Conservation (phyloP, 2,888 invertebrate species). For the Macrosiphum euphorbiae region DNA sequence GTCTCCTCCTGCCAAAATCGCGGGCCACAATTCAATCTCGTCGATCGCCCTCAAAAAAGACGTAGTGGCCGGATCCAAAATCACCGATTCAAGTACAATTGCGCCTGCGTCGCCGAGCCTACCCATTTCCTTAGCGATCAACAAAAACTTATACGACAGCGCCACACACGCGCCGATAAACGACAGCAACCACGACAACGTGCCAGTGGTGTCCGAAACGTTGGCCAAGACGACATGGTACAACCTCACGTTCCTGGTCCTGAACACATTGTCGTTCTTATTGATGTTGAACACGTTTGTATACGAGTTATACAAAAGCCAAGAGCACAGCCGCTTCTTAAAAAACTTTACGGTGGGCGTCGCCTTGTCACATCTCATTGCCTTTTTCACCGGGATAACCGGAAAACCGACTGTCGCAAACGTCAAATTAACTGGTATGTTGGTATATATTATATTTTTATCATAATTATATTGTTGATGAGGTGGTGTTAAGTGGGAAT, state of each 20-base stretch:
- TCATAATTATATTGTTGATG: background rate
- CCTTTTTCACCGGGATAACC: rapidly evolving
- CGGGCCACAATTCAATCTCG: background rate
- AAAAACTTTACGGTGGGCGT: background rate
- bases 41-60: rapidly evolving
- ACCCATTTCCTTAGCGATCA: background rate
- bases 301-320: rapidly evolving
- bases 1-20: background rate
- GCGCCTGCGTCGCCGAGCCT: rapidly evolving
- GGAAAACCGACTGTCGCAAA: background rate
- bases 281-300: rapidly evolving
- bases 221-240: rapidly evolving
- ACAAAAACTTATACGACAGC: rapidly evolving
- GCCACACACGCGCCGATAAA: background rate
- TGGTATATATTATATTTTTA: background rate
- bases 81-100: no score
- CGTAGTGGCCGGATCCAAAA: rapidly evolving
- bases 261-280: background rate
- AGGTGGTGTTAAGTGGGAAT: background rate
- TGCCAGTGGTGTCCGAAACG: no score
- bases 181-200: rapidly evolving
- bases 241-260: rapidly evolving
- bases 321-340: rapidly evolving
- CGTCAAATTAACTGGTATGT: background rate
- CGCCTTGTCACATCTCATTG: background rate